Evolutionary conservation across 2,797 vertebrate species (phyloP).

Genomic region (Pseudotriccus pelzelni): DNA sequence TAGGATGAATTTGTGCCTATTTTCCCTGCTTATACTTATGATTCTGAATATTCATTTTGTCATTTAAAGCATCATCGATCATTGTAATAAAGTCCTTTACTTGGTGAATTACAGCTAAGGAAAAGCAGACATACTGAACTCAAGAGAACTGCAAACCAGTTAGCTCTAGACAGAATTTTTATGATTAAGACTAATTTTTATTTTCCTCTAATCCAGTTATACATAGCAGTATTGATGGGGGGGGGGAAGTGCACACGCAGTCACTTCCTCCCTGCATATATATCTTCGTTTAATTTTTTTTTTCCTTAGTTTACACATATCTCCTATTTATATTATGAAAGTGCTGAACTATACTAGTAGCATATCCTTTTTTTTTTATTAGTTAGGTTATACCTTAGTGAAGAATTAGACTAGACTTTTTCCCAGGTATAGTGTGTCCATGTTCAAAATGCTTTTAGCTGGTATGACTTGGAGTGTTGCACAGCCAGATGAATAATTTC

Average conservation of each 20-base stretch:
- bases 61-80: neutral
- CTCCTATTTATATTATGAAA: neutral
- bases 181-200: neutral
- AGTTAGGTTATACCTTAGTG: neutral
- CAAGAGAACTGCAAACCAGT: neutral
- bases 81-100: neutral
- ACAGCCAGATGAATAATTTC: neutral
- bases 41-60: neutral
- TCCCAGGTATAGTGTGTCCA: neutral
- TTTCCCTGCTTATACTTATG: neutral
- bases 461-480: neutral
- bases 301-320: neutral
- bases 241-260: accelerated
- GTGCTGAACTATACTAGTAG: neutral
- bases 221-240: neutral
- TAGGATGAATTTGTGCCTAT: neutral
- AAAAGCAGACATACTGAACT: neutral
- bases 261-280: too few relatives aligned
- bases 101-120: neutral
- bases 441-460: neutral
- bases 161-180: neutral
- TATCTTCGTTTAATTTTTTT: too few relatives aligned
- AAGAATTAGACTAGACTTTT: neutral
- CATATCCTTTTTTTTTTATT: neutral
- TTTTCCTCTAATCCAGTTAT: neutral